Base-by-base conservation (phyloP, 2,888 invertebrate genomes). In the Nomada goodeniana region DNA sequence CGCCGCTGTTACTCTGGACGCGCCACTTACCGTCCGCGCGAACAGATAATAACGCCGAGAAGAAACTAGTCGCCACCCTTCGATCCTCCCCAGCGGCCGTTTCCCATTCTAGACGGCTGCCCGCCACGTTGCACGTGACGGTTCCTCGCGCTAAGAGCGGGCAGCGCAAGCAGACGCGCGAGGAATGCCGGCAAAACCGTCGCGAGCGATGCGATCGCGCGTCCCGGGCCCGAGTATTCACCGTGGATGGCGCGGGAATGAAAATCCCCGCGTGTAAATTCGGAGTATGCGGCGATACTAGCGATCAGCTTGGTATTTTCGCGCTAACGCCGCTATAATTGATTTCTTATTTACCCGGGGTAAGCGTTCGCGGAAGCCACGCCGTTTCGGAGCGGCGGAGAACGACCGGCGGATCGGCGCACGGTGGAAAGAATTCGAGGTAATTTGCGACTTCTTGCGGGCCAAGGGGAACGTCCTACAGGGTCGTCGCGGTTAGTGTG, bases 31-130 rank as follows among this genome's bases (percentile, higher is more conserved):
- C 83, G 84, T 77, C 42, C 61, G 29, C 63, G 52, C 70, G 85
- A 85, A 83, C 80, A 15, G 89, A 89, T 90, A 91, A 91, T 91
- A 91, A 91, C 87, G 82, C 85, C 73, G 71, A 76, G 90, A 91
- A 90, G 91, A 89, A 90, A 89, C 90, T 87, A 86, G 89, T 87
- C 75, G 84, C 82, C 81, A 2, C 75, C 59, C 72, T 67, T 67
- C 63, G 76, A 61, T 73, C 69, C 71, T 63, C 79, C 75, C 63
- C 60, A 26, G 36, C 20, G 20, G 18, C 13, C n/a, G 59, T 57
- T 26, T 26, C 18, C 29, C n/a, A 57, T 29, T 47, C 44, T 44
- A n/a, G 26, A 47, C 13, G 69, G 7, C 13, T 61, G 71, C 61
- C 77, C 77, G 63, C 50, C 67, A 44, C 26, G 5, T 20, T 64